phyloP scores from a whole-genome alignment of 2,113 vertebrate genomes.

The Cochlearius cochlearius region DNA sequence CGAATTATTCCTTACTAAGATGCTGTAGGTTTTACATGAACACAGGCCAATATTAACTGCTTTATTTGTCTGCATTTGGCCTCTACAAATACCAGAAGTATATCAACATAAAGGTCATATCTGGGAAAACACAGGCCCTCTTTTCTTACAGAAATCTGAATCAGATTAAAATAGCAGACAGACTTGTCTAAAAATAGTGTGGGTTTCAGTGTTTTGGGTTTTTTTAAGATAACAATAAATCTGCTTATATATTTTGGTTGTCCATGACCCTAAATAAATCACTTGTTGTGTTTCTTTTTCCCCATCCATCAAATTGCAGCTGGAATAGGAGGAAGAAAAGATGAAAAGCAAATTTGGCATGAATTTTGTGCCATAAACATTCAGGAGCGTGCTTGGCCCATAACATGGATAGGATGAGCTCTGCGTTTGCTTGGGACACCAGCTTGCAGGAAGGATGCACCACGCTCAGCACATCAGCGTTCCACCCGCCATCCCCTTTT shows the following conservation, averaged over 20 bases:
- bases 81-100: background rate
- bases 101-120: background rate
- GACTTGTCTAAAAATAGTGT: background rate
- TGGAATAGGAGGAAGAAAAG: background rate
- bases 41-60: background rate
- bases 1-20: background rate
- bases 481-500: background rate
- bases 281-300: background rate
- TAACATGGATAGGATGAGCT: background rate
- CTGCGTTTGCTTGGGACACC: background rate
- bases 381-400: background rate
- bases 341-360: background rate
- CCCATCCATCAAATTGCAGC: background rate
- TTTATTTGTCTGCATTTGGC: background rate
- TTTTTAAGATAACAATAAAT: background rate
- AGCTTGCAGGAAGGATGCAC: background rate
- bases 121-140: background rate
- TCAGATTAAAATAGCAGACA: slow-evolving; percentile 5
- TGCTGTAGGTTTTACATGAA: background rate
- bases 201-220: background rate
- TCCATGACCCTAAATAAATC: background rate
- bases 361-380: background rate
- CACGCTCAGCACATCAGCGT: accelerated
- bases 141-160: background rate
- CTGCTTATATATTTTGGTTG: background rate